phyloP scores from a whole-genome alignment of 1,140 invertebrate species.

The Zaprionus capensis region DNA sequence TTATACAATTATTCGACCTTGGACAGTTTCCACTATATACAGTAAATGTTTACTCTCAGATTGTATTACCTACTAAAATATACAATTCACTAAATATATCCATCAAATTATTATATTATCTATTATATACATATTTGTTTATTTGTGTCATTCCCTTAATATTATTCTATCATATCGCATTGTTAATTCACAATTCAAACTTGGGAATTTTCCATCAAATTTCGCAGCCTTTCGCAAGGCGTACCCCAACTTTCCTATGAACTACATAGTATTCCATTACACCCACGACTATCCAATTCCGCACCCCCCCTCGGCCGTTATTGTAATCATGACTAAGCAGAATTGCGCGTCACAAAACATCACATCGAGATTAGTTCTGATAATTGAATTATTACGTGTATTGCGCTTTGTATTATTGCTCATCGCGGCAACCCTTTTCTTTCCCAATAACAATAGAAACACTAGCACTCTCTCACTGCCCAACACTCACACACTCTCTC shows the following conservation, averaged over 20 bases:
- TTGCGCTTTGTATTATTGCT: slow-evolving; percentile 19
- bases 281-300: neutral
- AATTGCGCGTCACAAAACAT: slow-evolving; percentile 27
- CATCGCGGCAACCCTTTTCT: slow-evolving; percentile 10
- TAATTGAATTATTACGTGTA: slow-evolving; percentile 45
- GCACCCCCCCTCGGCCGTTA: too few species aligned
- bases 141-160: neutral
- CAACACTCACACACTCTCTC: slow-evolving; percentile 12
- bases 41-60: too few species aligned
- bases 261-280: neutral
- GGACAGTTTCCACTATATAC: too few species aligned
- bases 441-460: slow-evolving; percentile 6
- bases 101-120: too few species aligned
- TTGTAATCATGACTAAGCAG: slow-evolving; percentile 14
- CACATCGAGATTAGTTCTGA: slow-evolving; percentile 18
- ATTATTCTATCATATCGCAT: neutral
- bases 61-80: too few species aligned
- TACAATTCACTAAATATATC: too few species aligned
- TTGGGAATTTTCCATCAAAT: neutral
- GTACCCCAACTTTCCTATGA: neutral
- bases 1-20: too few species aligned
- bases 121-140: neutral
- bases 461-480: slow-evolving; percentile 1
- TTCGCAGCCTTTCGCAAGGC: slow-evolving; percentile 1
- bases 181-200: neutral